Evolutionary conservation across 2,888 invertebrate species (phyloP), one percentile per base, ranked within the genome.

Genomic region (Tricholauxania praeusta): DNA sequence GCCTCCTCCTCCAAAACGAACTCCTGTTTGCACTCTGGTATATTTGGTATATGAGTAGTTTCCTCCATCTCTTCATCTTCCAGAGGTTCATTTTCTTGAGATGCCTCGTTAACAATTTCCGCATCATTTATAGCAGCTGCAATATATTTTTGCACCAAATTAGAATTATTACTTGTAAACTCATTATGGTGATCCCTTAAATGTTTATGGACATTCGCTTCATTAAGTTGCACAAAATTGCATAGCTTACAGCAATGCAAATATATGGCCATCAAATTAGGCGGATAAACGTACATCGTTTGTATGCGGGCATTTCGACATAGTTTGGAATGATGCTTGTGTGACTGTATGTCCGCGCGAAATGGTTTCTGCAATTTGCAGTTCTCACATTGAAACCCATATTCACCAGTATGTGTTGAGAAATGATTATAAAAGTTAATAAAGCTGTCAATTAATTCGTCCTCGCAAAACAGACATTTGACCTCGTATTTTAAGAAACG

Each of bases 211-310:
- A 80, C 72, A 72, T 82, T 82, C 6, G 81, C 82, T 55, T 80
- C 80, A 71, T 82, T 82, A 2, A 82, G 51, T 71, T 82, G 82
- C 5, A 80, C 80, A 68, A 82, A 82, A 73, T 80, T 80, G 39
- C 81, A 82, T 53, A 82, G 72, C 17, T 52, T 79, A 17, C 82
- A 82, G 19, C 75, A 75, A 53, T 80, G 76, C 57, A 81, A 52
- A 60, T 82, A 79, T 32, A 82, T 82, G 22, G 78, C 79, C 53
- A 72, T 77, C 7, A 75, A 55, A 71, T 80, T 75, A 7, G 75
- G 51, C 8, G 75, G 76, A 70, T 82, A 82, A 32, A 76, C 69
- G 60, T 82, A 82, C n/a, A 80, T 62, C 6, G 73, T 71, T 53
- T 78, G 75, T 57, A 79, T 74, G 12, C 73, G 72, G 2, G 74